These are phyloP conservation scores for Semibalanus balanoides DNA, from an alignment of 1,140 invertebrate species.

Conservation along the genomic window DNA sequence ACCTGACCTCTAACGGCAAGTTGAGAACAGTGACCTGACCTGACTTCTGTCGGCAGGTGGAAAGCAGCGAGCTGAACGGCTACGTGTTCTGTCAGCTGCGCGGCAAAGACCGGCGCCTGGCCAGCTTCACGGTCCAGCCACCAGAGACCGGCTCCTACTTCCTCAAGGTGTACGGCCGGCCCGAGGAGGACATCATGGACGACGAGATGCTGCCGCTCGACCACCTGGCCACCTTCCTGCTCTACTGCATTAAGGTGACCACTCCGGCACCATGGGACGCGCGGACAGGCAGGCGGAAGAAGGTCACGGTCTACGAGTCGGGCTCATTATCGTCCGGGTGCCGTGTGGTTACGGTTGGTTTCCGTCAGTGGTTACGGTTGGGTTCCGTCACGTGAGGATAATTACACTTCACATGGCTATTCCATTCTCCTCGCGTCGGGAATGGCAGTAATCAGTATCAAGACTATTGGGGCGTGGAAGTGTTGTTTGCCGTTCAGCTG, in stretches of 20 bases:
- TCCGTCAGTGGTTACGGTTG: too few species aligned
- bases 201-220: slow-evolving; percentile 22
- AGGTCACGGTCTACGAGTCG: too few species aligned
- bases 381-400: too few species aligned
- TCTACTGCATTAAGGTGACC: slow-evolving; percentile 26
- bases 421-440: too few species aligned
- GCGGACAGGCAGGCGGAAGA: too few species aligned
- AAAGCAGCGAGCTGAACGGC: slow-evolving; percentile 26
- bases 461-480: too few species aligned
- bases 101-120: slow-evolving; percentile 23
- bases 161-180: slow-evolving; percentile 28
- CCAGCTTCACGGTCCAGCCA: slow-evolving; percentile 27
- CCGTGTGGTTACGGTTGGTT: too few species aligned
- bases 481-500: too few species aligned
- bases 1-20: neutral
- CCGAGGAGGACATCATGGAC: slow-evolving; percentile 25
- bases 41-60: slow-evolving; percentile 15
- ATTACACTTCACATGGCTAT: too few species aligned
- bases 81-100: slow-evolving; percentile 30
- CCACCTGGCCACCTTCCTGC: slow-evolving; percentile 26
- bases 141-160: slow-evolving; percentile 24
- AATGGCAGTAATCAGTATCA: too few species aligned
- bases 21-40: neutral
- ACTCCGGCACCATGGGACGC: slow-evolving; percentile 4
- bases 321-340: too few species aligned